Base-by-base conservation (phyloP, 2,888 invertebrate genomes). In the Limnephilus marmoratus region DNA sequence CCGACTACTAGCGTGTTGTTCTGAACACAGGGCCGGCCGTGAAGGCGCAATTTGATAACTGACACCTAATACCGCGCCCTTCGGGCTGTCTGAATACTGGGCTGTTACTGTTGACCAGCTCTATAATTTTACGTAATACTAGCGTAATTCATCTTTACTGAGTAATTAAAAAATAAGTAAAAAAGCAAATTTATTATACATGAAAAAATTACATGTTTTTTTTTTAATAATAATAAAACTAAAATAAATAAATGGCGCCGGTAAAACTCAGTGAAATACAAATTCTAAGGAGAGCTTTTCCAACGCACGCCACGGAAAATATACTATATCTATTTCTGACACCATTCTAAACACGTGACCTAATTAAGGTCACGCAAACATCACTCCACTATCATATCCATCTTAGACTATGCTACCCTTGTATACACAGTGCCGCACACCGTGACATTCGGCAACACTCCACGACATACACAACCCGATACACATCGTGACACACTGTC, bases 361-460 rank as follows among this genome's bases (percentile, higher is more conserved):
- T 83, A 83, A 83, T 83, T 83, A 83, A 83, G 83, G 83, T 34
- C 83, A 31, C 83, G 83, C 83, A 83, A 34, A 41, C 83, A 83
- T 83, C 83, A 83, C 83, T 37, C 37, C 83, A 24, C 37, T 83
- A 83, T 83, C 83, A 34, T 41, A 83, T 83, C 37, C 34, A 83
- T 83, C 83, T 83, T 83, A 83, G 83, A 37, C 83, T 24, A 83
- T 24, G 37, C 37, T 37, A n/a, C 37, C 68, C 68, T 68, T 68
- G 68, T 68, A 9, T n/a, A 68, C 68, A n/a, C 9, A 68, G 24
- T 68, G n/a, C 9, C 68, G 68, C 24, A 68, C 68, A 68, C 68
- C 24, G 68, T n/a, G 68, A 68, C 68, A 68, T 68, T 24, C 68
- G n/a, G n/a, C 68, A 53, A 53, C 18, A 53, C 53, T 15, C 53